Conservation (phyloP, 2,888 invertebrate genomes). For the Listrodromus nycthemerus region DNA sequence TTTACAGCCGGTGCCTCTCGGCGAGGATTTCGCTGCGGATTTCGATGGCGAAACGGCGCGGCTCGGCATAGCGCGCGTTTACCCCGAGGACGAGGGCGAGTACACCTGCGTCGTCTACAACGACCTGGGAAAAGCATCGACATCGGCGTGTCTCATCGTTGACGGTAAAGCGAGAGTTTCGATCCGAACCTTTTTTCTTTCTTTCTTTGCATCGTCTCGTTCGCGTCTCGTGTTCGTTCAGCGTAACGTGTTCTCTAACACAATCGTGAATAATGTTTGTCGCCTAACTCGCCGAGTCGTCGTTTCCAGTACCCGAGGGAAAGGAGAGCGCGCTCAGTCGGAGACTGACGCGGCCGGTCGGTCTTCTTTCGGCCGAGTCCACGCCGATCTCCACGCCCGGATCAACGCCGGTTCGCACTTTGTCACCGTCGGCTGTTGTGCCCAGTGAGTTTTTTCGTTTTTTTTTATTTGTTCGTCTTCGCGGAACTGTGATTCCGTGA, state of each 20-base stretch:
- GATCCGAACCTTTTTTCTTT: background rate
- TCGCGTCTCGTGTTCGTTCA: constrained; percentile 20
- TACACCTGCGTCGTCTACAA: constrained; percentile 95
- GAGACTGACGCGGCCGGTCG: constrained; percentile 88
- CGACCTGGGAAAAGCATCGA: constrained; percentile 92
- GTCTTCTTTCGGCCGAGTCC: constrained; percentile 87
- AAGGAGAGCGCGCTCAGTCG: constrained; percentile 91
- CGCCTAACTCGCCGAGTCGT: constrained; percentile 38
- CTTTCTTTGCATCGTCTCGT: background rate
- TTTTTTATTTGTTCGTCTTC: too few relatives aligned
- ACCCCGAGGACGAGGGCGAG: constrained; percentile 95
- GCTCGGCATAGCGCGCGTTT: constrained; percentile 90
- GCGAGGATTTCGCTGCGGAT: constrained; percentile 88
- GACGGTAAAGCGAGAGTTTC: constrained; percentile 86
- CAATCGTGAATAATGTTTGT: constrained; percentile 32
- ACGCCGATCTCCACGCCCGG: constrained; percentile 90
- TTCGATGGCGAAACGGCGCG: constrained; percentile 90
- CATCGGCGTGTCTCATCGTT: constrained; percentile 93
- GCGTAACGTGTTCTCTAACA: constrained; percentile 33
- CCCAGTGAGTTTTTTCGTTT: constrained; percentile 74
- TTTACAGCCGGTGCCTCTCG: constrained; percentile 87
- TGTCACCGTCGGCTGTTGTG: constrained; percentile 87
- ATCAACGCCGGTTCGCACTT: constrained; percentile 89
- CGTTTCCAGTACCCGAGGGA: constrained; percentile 90
- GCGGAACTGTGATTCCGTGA: background rate